A percentile compares a stretch with the other conserved stretches of the same genome.
These are phyloP conservation scores for Drosophila merina DNA, from an alignment of 2,888 invertebrate genomes.

Conservation along the genomic window DNA sequence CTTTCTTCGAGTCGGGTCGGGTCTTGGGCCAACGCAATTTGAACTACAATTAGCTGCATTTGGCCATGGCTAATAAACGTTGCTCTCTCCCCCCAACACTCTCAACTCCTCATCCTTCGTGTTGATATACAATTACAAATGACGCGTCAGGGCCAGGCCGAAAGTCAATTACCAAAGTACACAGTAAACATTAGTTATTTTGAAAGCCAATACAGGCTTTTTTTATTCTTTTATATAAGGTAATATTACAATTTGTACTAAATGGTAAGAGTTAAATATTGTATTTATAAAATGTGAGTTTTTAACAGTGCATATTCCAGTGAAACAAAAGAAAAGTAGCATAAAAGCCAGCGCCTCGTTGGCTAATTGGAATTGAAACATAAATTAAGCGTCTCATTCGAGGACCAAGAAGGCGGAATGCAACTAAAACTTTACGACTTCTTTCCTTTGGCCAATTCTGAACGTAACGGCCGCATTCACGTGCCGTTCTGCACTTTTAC, in stretches of 20 bases:
- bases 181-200: not conserved
- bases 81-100: slow-evolving; percentile 1
- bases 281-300: no score
- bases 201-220: not conserved
- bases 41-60: slow-evolving; percentile 76
- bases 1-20: slow-evolving; percentile 51
- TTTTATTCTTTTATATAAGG: no score
- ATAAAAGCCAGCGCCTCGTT: slow-evolving; percentile 73
- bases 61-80: slow-evolving; percentile 63
- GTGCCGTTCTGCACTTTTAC: slow-evolving; percentile 59
- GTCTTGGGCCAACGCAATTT: slow-evolving; percentile 60
- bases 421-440: slow-evolving; percentile 75
- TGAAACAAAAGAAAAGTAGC: slow-evolving; percentile 45
- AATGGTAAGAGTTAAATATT: no score
- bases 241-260: no score
- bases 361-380: slow-evolving; percentile 84
- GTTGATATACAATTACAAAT: slow-evolving; percentile 74
- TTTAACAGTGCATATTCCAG: slow-evolving; percentile 2
- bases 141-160: slow-evolving; percentile 73
- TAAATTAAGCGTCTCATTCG: slow-evolving; percentile 83
- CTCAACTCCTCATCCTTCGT: slow-evolving; percentile 8
- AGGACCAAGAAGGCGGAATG: slow-evolving; percentile 57
- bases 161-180: slow-evolving; percentile 69
- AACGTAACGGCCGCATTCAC: slow-evolving; percentile 49
- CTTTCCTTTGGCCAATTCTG: slow-evolving; percentile 49